Evolutionary conservation across 23 tunicate genomes (phyloP), one percentile per base, ranked within the genome.

Genomic region (Clavelina lepadiformis): DNA sequence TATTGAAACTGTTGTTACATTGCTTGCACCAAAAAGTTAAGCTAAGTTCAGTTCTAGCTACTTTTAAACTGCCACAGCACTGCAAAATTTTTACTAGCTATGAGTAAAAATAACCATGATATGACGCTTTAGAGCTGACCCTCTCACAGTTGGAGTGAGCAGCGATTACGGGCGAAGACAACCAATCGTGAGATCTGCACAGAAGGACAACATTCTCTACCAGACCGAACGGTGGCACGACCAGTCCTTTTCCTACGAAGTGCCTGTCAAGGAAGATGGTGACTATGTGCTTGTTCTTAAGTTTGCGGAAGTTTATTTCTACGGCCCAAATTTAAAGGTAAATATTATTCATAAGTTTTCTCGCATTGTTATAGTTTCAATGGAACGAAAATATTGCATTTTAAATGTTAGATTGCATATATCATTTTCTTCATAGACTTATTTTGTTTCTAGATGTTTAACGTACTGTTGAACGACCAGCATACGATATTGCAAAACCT

Each of bases 201-300:
- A 44, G 13, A n/a, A 68, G 20, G 97, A 89, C 49, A 64, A 75
- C 15, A 32, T 76, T 25, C 64, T 89, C 1, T 89, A 89, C 69
- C 97, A 89, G 65, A 89, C 97, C 3, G 97, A 89, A 46, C 58
- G 97, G 0, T 89, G 97, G 97, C 89, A 89, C 33, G 88, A 89
- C 30, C 34, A 33, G 3, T 63, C 89, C 3, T 89, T 89, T 37
- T 64, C 80, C 0, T 89, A 89, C 80, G 68, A 69, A 13, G 49
- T 82, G 1, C 82, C 82, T 33, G 82, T 82, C 20, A 68, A 81
- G 31, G 78, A 72, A 59, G 95, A 86, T 38, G 97, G 97, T 6
- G 89, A 89, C 37, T 89, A 76, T 50, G 97, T 89, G 30, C 47
- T 89, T 51, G 97, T 89, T 15, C 46, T 89, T 3, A 89, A 89